These are phyloP conservation scores for Yponomeuta sedellus DNA, from an alignment of 2,888 invertebrate species.

Conservation along the genomic window DNA sequence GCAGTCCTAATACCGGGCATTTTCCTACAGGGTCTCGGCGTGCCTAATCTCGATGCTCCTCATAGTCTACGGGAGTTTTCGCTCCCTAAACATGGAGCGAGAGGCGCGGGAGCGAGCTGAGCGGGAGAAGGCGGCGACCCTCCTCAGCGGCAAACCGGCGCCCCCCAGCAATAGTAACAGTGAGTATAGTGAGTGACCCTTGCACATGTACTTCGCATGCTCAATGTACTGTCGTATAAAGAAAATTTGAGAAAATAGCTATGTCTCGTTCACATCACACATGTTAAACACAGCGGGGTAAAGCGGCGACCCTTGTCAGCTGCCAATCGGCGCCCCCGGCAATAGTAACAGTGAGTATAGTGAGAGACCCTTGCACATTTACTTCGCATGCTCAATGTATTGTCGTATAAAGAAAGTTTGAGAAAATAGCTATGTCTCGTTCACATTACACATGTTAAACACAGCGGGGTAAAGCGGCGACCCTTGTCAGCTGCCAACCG, in stretches of 20 bases:
- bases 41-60: conserved; percentile 97
- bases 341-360: not conserved
- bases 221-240: not conserved
- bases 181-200: conserved; percentile 29
- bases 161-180: conserved; percentile 51
- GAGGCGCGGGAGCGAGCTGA: conserved; percentile 91
- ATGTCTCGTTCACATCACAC: too few species aligned
- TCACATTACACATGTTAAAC: too few species aligned
- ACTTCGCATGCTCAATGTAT: not conserved
- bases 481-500: conserved; percentile 28
- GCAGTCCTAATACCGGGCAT: not conserved
- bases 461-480: conserved; percentile 78
- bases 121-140: conserved; percentile 81
- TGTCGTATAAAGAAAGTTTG: not conserved
- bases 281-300: conserved; percentile 72
- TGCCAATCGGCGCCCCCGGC: not conserved
- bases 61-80: conserved; percentile 98
- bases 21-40: conserved; percentile 85
- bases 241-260: conserved; percentile 31
- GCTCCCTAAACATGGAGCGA: conserved; percentile 96
- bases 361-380: not conserved
- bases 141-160: conserved; percentile 70
- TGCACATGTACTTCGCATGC: not conserved
- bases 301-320: conserved; percentile 71
- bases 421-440: too few species aligned